A percentile compares a stretch with the other conserved stretches of the same genome.
Conservation (phyloP, 1,140 invertebrate species). For the Mercenaria mercenaria region DNA sequence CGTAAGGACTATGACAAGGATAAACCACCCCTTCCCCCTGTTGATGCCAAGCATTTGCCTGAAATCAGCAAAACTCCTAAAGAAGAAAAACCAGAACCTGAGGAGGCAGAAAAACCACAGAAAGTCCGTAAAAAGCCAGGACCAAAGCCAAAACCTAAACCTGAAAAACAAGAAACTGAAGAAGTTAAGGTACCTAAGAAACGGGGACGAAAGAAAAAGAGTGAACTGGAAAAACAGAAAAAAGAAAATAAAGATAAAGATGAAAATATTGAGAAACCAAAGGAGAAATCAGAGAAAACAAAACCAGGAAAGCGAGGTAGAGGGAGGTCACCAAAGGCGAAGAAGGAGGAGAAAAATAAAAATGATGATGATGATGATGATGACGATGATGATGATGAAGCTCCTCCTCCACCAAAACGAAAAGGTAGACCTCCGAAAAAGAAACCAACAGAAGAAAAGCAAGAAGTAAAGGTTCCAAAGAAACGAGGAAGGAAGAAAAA, state of each 20-base stretch:
- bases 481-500: slow-evolving; percentile 52
- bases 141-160: slow-evolving; percentile 74
- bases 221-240: slow-evolving; percentile 40
- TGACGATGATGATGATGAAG: slow-evolving; percentile 24
- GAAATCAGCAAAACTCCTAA: not conserved
- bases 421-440: slow-evolving; percentile 37
- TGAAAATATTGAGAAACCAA: slow-evolving; percentile 45
- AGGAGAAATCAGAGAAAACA: slow-evolving; percentile 50
- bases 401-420: slow-evolving; percentile 12
- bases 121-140: slow-evolving; percentile 68
- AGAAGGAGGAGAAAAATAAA: slow-evolving; percentile 44
- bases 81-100: not conserved
- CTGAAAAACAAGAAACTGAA: slow-evolving; percentile 62
- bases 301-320: slow-evolving; percentile 37
- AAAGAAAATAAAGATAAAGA: slow-evolving; percentile 39
- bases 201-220: slow-evolving; percentile 57
- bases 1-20: slow-evolving; percentile 58
- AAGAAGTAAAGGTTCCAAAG: slow-evolving; percentile 40
- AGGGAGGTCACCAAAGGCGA: slow-evolving; percentile 53
- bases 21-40: slow-evolving; percentile 61
- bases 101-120: slow-evolving; percentile 48
- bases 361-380: slow-evolving; percentile 40
- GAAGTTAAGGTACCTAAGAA: slow-evolving; percentile 70
- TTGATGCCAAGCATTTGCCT: slow-evolving; percentile 40
- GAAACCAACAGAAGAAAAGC: slow-evolving; percentile 6